phyloP scores from a whole-genome alignment of 2,797 vertebrate genomes.

The Hypotaenidia okinawae region DNA sequence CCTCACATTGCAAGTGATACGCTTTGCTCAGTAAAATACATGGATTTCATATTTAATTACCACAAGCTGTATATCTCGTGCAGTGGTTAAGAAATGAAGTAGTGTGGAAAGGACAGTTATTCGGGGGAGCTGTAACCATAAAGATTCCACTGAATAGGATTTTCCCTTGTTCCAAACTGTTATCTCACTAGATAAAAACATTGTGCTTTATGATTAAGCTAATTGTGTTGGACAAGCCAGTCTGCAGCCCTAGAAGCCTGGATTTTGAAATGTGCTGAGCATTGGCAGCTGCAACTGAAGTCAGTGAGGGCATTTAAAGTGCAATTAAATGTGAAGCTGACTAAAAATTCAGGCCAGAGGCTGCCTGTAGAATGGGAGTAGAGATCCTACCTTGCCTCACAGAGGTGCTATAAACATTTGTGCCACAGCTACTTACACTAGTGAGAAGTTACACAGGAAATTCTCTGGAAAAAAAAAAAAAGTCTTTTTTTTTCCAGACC shows the following conservation, averaged over 20 bases:
- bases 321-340: not conserved
- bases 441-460: not conserved
- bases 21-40: constrained; percentile 9
- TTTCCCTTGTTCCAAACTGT: constrained; percentile 23
- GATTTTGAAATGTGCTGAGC: constrained; percentile 51
- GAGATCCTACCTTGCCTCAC: not conserved
- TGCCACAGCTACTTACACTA: not conserved
- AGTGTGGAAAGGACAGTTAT: constrained; percentile 25
- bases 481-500: not conserved
- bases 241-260: not conserved
- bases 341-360: not conserved
- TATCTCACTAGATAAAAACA: constrained; percentile 53
- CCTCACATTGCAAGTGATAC: constrained; percentile 1
- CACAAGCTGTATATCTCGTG: not conserved
- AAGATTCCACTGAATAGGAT: constrained; percentile 17
- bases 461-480: not conserved
- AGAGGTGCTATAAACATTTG: not conserved
- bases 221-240: constrained; percentile 39
- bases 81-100: constrained; percentile 6
- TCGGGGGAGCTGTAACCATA: not conserved
- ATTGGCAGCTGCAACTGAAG: constrained; percentile 1
- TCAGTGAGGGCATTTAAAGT: not conserved
- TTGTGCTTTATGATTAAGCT: constrained; percentile 44
- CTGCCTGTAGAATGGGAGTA: not conserved
- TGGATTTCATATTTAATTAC: constrained; percentile 34